Conservation (phyloP, 2,797 vertebrate genomes). For the Pseudomugil tenellus region DNA sequence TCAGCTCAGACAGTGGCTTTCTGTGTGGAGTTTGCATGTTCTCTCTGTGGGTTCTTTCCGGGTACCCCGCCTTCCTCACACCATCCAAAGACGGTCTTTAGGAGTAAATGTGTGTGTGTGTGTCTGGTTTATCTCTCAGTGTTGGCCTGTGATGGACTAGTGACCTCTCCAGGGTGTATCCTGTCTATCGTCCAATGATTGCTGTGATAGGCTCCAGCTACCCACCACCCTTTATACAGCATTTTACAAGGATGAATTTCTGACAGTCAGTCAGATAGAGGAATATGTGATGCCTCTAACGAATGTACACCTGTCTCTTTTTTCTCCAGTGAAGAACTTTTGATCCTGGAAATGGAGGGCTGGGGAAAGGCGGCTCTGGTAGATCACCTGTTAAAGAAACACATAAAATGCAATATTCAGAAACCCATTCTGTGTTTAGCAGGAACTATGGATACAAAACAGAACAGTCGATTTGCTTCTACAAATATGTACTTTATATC, state of each 20-base stretch:
- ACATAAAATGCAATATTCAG: conserved; percentile 4
- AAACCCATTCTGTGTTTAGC: not conserved
- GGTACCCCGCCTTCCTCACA: too few relatives aligned
- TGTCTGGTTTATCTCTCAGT: too few relatives aligned
- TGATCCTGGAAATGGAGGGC: conserved; percentile 73
- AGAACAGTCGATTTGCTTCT: not conserved
- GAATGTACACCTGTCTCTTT: conserved; percentile 81
- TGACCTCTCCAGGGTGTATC: too few relatives aligned
- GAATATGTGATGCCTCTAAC: conserved; percentile 4
- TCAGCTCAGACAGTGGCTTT: too few relatives aligned
- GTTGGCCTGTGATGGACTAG: too few relatives aligned
- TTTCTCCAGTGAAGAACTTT: conserved; percentile 75
- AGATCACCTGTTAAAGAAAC: conserved; percentile 63
- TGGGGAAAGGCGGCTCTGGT: conserved; percentile 80
- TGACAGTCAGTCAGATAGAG: not conserved
- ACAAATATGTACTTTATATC: not conserved
- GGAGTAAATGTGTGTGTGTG: too few relatives aligned
- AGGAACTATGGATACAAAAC: not conserved
- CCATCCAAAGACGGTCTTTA: too few relatives aligned
- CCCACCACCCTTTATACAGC: too few relatives aligned
- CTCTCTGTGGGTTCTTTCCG: too few relatives aligned
- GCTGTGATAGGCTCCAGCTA: too few relatives aligned
- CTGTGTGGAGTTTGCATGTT: too few relatives aligned
- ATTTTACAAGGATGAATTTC: conserved; percentile 11
- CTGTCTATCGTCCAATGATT: too few relatives aligned